Percentiles rank a stretch among this genome's conserved stretches.
phyloP scores from a whole-genome alignment of 2,888 invertebrate species.

The Scrobipalpa atriplicella region DNA sequence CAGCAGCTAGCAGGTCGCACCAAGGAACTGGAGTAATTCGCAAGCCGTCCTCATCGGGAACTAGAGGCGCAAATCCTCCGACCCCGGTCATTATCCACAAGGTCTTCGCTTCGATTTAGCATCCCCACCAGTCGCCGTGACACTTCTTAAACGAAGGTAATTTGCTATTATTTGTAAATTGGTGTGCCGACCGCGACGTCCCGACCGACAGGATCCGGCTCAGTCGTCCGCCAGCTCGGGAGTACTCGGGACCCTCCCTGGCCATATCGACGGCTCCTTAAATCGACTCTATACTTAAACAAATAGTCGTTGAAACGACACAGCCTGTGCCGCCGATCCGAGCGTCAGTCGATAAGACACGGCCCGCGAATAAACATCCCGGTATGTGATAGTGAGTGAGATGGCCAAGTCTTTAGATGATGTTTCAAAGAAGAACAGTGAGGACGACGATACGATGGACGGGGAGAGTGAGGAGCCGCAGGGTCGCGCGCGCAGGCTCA shows the following conservation, averaged over 20 bases:
- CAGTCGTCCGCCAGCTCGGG: conserved; percentile 67
- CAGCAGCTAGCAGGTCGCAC: conserved; percentile 20
- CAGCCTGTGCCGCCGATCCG: conserved; percentile 56
- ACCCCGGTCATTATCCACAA: conserved; percentile 76
- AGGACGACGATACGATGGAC: conserved; percentile 77
- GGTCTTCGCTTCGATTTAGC: conserved; percentile 80
- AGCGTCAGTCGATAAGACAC: conserved; percentile 78
- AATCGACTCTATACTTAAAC: conserved; percentile 53
- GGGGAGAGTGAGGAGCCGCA: conserved; percentile 66
- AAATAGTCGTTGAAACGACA: conserved; percentile 59
- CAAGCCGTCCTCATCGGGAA: conserved; percentile 57
- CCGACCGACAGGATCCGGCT: conserved; percentile 69
- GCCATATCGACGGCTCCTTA: conserved; percentile 53
- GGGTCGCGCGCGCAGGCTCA: conserved; percentile 71
- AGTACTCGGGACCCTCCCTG: conserved; percentile 67
- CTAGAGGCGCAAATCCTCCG: conserved; percentile 57
- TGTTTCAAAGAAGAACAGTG: conserved; percentile 69
- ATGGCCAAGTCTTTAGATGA: conserved; percentile 69
- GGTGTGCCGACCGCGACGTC: conserved; percentile 59
- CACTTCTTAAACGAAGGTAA: conserved; percentile 83
- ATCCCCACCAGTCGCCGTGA: conserved; percentile 80
- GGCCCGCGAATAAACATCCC: conserved; percentile 61
- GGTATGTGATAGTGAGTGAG: conserved; percentile 57
- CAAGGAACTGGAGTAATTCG: conserved; percentile 51
- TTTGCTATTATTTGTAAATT: conserved; percentile 82